Percentiles rank a stretch among this genome's conserved stretches.
phyloP scores from a whole-genome alignment of 2,113 vertebrate species.

The Ptyas mucosa region DNA sequence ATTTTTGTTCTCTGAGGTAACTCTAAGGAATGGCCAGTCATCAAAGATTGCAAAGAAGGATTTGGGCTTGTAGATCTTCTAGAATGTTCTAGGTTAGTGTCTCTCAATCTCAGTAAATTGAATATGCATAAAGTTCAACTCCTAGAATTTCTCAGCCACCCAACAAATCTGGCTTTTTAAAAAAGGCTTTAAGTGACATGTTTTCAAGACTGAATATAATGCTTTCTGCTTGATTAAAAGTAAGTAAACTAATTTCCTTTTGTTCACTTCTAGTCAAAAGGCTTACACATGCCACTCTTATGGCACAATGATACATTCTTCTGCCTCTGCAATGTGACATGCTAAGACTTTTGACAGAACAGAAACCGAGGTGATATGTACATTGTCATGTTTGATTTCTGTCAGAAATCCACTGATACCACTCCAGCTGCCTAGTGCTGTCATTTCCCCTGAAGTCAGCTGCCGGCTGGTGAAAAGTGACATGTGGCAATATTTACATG shows the following conservation, averaged over 20 bases:
- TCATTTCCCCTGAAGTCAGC: slow-evolving; percentile 41
- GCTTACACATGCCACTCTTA: neutral
- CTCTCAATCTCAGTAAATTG: neutral
- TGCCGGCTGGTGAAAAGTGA: slow-evolving; percentile 40
- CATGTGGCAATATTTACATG: slow-evolving; percentile 47
- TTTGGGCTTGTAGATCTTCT: neutral
- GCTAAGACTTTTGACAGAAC: slow-evolving; percentile 26
- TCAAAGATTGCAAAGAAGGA: neutral
- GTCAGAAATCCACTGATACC: slow-evolving; percentile 42
- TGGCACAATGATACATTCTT: neutral
- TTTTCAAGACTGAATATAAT: neutral
- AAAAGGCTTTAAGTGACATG: neutral
- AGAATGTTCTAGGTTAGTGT: neutral
- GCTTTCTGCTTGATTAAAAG: neutral
- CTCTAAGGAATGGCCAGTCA: neutral
- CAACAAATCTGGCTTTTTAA: neutral
- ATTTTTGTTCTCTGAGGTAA: neutral
- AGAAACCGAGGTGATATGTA: slow-evolving; percentile 28
- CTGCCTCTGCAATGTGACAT: neutral
- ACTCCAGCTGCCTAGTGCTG: slow-evolving; percentile 34
- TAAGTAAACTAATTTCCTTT: neutral
- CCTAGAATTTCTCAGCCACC: neutral
- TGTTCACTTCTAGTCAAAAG: neutral
- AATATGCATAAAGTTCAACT: neutral
- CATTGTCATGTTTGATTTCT: slow-evolving; percentile 50